phyloP scores from a whole-genome alignment of 2,888 invertebrate genomes.

The Altica lythri region DNA sequence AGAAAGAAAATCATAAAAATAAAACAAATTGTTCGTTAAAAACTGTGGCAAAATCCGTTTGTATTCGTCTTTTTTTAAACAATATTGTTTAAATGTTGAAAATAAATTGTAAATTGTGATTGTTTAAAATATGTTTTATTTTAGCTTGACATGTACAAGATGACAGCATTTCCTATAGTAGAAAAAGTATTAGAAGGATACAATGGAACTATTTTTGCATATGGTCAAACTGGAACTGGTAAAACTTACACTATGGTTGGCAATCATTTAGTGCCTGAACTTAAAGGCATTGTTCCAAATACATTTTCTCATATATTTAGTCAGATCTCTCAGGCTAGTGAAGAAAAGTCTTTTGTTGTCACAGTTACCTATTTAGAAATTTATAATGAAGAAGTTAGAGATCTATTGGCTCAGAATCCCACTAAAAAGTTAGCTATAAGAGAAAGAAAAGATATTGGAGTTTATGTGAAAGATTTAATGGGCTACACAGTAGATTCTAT shows the following conservation, averaged over 20 bases:
- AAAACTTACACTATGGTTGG: conserved; percentile 99
- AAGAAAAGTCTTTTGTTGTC: conserved; percentile 75
- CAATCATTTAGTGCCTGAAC: conserved; percentile 80
- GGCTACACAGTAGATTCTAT: conserved; percentile 90
- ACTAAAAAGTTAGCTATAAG: conserved; percentile 87
- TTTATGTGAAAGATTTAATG: conserved; percentile 96
- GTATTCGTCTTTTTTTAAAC: too few relatives aligned
- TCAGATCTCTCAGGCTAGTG: conserved; percentile 93
- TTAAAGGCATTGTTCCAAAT: conserved; percentile 96
- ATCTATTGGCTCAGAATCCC: conserved; percentile 85
- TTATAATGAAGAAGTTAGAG: conserved; percentile 98
- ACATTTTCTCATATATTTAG: conserved; percentile 99
- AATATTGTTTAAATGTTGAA: background rate
- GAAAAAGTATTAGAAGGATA: conserved; percentile 96
- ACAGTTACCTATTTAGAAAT: conserved; percentile 98
- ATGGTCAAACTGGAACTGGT: conserved; percentile 94
- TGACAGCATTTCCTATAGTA: conserved; percentile 94
- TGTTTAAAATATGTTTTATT: conserved; percentile 33
- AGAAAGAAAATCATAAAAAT: too few relatives aligned
- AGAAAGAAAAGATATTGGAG: conserved; percentile 94
- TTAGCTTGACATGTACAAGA: conserved; percentile 92
- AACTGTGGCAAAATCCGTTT: too few relatives aligned
- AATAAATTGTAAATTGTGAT: background rate
- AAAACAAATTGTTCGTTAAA: too few relatives aligned
- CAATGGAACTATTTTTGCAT: conserved; percentile 92